Percentiles rank a stretch among this genome's conserved stretches.
phyloP scores from a whole-genome alignment of 1,140 invertebrate genomes.

The Pseudomyrmex cubaensis region DNA sequence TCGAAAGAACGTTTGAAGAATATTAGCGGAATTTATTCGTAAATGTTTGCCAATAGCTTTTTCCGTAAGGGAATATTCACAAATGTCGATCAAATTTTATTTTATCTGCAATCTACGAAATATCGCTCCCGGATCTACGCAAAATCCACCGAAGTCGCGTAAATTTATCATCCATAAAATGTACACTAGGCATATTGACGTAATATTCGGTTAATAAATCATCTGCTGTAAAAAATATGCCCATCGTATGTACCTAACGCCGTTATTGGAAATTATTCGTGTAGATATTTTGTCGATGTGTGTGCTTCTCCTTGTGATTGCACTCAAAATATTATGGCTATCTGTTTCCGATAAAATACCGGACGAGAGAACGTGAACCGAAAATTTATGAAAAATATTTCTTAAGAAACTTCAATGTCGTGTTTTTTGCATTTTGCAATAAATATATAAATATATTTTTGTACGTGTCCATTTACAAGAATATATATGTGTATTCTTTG shows the following conservation, averaged over 20 bases:
- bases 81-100: slow-evolving; percentile 51
- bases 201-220: slow-evolving; percentile 62
- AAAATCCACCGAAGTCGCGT: slow-evolving; percentile 56
- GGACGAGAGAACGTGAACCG: background rate
- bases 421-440: background rate
- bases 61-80: slow-evolving; percentile 44
- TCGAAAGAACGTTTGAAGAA: slow-evolving; percentile 38
- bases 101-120: slow-evolving; percentile 57
- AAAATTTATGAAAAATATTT: slow-evolving; percentile 39
- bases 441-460: too few relatives aligned
- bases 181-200: slow-evolving; percentile 59
- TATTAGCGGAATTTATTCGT: slow-evolving; percentile 47
- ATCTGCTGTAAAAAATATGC: slow-evolving; percentile 58
- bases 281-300: slow-evolving; percentile 53
- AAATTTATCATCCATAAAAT: slow-evolving; percentile 61
- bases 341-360: slow-evolving; percentile 19
- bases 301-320: slow-evolving; percentile 53
- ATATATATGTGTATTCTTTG: too few relatives aligned
- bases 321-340: slow-evolving; percentile 55
- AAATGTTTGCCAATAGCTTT: slow-evolving; percentile 37
- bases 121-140: slow-evolving; percentile 48
- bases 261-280: slow-evolving; percentile 60
- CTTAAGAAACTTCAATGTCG: slow-evolving; percentile 1
- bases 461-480: too few relatives aligned
- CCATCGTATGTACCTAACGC: slow-evolving; percentile 50